Evolutionary conservation across 2,888 invertebrate genomes (phyloP), one percentile per base, ranked within the genome.

Genomic region (Rhagium mordax): DNA sequence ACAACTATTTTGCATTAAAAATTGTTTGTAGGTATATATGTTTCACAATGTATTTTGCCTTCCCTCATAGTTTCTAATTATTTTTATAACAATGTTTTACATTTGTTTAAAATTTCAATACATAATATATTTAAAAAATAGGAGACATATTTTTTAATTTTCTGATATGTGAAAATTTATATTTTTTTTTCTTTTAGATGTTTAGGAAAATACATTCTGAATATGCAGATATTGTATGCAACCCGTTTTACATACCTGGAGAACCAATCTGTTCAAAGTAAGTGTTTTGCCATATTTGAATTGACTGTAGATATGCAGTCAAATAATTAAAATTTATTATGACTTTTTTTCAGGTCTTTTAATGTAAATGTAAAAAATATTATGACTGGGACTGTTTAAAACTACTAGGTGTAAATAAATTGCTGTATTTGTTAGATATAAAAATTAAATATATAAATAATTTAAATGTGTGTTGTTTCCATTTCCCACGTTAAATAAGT

Each of bases 181-280:
- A 48, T 18, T 73, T 77, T 71, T 75, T 74, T 55, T 77, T 68
- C 70, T 81, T 81, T 85, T 84, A 84, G 84, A 84, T 85, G 83
- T 97, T 97, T 85, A 91, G 97, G 72, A 95, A 95, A 87, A 90
- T 99, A 48, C 99, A 99, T 85, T 92, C 94, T 61, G 92, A 96
- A 48, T 99, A 98, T 86, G 95, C 97, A 1, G 97, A 98, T 87
- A 95, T 97, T 76, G 94, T 99, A 72, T 98, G 97, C 84, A 98
- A 98, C 89, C 98, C 99, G 57, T 99, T 99, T 88, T 98, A 98
- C 89, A 92, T 95, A 84, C 97, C 98, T 29, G 98, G 98, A 27
- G 96, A 97, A 83, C 92, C 93, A 80, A 94, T 99, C 61, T 92
- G 91, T 55, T 98, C 98, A 3, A 92, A 91, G 97, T 98, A 91